A percentile compares a stretch with the other conserved stretches of the same genome.
phyloP scores from a whole-genome alignment of 2,888 invertebrate species.

The Troides aeacus region DNA sequence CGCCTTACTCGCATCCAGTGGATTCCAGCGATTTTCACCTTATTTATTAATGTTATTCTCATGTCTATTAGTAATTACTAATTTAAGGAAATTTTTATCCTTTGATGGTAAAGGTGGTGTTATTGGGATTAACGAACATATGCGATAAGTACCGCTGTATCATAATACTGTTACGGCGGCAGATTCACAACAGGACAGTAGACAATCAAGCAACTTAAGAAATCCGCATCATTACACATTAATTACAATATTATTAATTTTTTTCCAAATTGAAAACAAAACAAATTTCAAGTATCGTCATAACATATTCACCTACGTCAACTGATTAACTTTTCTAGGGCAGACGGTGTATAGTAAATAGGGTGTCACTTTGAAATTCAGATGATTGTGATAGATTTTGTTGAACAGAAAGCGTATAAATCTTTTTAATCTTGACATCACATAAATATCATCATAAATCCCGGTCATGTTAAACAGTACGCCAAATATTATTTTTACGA shows the following conservation, averaged over 20 bases:
- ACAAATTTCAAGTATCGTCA: neutral
- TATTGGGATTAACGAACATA: too few species aligned
- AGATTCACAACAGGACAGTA: too few species aligned
- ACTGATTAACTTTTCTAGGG: neutral
- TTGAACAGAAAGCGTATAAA: constrained; percentile 2
- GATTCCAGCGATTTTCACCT: too few species aligned
- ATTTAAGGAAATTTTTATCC: too few species aligned
- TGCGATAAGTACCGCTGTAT: too few species aligned
- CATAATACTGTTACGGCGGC: too few species aligned
- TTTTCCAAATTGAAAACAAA: neutral
- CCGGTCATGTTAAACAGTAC: neutral
- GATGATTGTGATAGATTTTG: constrained; percentile 17
- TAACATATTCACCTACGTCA: neutral
- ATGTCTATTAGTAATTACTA: too few species aligned
- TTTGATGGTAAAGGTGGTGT: too few species aligned
- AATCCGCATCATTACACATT: neutral
- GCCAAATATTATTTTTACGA: neutral
- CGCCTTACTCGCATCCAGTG: too few species aligned
- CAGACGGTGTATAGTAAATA: neutral
- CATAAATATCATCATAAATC: constrained; percentile 11
- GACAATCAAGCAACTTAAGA: neutral
- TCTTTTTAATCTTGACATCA: constrained; percentile 11
- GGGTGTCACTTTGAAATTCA: constrained; percentile 9
- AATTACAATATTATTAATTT: neutral
- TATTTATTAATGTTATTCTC: too few species aligned